Percentiles rank a stretch among this genome's conserved stretches.
Evolutionary conservation across 2,113 vertebrate genomes (phyloP).

Genomic region (Leucosticte australis): DNA sequence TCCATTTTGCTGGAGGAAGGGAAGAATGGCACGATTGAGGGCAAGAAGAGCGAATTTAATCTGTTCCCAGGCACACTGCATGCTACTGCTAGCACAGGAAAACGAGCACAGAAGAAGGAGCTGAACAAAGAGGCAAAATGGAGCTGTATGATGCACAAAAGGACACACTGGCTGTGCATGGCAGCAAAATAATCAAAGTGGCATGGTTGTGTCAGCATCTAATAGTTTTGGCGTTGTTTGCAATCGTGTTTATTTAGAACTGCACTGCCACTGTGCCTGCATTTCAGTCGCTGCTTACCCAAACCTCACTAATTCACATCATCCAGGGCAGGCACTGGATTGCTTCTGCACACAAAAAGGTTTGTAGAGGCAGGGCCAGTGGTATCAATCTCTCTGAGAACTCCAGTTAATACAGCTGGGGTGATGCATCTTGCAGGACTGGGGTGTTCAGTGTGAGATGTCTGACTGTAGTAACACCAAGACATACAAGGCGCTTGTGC

Average conservation of each 20-base stretch:
- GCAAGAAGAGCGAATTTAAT: neutral
- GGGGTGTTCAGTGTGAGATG: neutral
- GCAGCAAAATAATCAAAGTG: neutral
- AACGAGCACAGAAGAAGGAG: neutral
- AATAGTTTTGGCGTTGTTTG: neutral
- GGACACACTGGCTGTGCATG: neutral
- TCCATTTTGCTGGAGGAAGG: slow-evolving; percentile 2
- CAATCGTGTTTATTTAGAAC: neutral
- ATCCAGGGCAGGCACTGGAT: neutral
- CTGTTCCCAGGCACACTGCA: neutral
- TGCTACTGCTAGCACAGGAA: neutral
- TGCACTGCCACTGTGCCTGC: neutral
- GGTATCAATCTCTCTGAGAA: neutral
- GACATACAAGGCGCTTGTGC: neutral
- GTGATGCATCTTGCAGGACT: neutral
- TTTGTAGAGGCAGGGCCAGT: neutral
- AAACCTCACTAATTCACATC: neutral
- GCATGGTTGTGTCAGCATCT: neutral
- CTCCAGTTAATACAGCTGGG: neutral
- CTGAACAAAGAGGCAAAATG: neutral
- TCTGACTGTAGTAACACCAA: neutral
- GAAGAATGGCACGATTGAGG: neutral
- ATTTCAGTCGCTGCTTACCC: neutral
- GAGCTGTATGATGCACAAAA: neutral
- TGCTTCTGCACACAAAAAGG: neutral